phyloP scores from a whole-genome alignment of 2,113 vertebrate species.

The Pitta sordida region DNA sequence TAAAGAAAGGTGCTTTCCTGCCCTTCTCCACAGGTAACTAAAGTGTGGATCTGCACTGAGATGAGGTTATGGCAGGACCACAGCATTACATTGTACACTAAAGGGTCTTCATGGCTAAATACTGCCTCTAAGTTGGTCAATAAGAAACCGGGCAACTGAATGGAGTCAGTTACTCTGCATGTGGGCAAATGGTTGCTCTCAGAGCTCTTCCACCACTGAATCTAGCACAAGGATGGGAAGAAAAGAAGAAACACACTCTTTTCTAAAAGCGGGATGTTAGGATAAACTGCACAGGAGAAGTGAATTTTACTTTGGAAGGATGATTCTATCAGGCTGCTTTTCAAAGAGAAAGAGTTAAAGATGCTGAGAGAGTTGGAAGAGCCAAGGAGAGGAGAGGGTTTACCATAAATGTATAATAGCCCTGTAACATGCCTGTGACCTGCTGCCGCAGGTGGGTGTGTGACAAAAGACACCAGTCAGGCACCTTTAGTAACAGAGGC shows the following conservation, averaged over 20 bases:
- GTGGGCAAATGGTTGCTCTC: neutral
- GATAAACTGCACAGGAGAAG: neutral
- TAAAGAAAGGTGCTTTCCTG: constrained; percentile 75
- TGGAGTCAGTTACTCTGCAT: neutral
- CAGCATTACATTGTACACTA: neutral
- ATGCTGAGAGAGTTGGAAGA: neutral
- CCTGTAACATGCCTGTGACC: too few species aligned
- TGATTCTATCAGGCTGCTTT: neutral
- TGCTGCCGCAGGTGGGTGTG: neutral
- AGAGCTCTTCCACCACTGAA: neutral
- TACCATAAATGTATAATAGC: neutral
- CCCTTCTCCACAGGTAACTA: constrained; percentile 74
- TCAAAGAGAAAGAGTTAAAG: neutral
- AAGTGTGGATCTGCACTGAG: neutral
- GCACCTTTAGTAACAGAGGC: neutral
- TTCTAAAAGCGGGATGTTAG: neutral
- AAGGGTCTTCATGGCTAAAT: neutral
- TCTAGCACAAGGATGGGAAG: neutral
- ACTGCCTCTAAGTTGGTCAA: neutral
- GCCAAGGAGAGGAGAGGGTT: neutral
- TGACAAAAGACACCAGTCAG: neutral
- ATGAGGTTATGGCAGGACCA: neutral
- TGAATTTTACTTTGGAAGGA: neutral
- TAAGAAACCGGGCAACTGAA: neutral
- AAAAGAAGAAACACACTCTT: neutral